Percentiles rank a stretch among this genome's conserved stretches.
phyloP scores from a whole-genome alignment of 2,113 vertebrate species.

The Eurystomus gularis region DNA sequence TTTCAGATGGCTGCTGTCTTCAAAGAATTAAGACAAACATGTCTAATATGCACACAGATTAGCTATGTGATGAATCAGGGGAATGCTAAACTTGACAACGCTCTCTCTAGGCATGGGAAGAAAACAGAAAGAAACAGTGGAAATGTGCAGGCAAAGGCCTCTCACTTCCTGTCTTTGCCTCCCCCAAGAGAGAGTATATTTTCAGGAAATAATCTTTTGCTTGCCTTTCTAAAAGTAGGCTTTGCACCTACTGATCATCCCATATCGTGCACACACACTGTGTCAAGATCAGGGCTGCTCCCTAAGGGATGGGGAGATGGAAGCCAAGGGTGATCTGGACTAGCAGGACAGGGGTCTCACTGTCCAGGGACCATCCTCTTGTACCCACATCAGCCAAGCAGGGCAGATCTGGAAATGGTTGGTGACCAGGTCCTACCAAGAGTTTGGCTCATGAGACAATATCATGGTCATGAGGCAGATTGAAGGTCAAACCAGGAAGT shows the following conservation, averaged over 20 bases:
- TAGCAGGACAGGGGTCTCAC: background rate
- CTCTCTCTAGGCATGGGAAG: background rate
- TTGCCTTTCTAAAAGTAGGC: background rate
- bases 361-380: background rate
- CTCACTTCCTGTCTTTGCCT: background rate
- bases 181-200: background rate
- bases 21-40: background rate
- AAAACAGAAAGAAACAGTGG: background rate
- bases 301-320: background rate
- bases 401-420: background rate
- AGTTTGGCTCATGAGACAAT: rapidly evolving
- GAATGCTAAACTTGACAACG: background rate
- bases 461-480: background rate
- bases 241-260: background rate
- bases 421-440: background rate
- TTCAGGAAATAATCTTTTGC: background rate
- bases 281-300: background rate
- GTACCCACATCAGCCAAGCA: background rate
- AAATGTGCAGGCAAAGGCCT: background rate
- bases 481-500: background rate
- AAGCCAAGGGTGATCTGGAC: background rate
- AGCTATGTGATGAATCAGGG: background rate
- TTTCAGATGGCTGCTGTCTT: background rate
- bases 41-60: background rate
- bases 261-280: background rate